A percentile compares a stretch with the other conserved stretches of the same genome.
Evolutionary conservation across 2,797 vertebrate species (phyloP).

Genomic region (Schizopygopsis malacanthus): DNA sequence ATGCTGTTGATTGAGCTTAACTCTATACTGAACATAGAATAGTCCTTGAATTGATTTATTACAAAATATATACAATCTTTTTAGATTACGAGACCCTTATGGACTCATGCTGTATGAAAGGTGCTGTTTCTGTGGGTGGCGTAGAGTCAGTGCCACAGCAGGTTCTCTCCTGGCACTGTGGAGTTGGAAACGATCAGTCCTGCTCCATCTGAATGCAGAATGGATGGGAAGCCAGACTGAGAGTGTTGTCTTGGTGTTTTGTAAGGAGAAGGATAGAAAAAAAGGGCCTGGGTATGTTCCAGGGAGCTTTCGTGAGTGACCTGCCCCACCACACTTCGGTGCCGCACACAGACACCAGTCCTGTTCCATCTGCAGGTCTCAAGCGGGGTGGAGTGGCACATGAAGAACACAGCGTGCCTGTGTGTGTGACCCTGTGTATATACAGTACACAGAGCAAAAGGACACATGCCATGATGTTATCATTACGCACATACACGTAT

Average conservation of each 20-base stretch:
- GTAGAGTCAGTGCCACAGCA: slow-evolving; percentile 24
- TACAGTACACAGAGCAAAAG: not conserved
- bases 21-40: not conserved
- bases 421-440: slow-evolving; percentile 32
- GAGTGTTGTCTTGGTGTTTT: slow-evolving; percentile 71
- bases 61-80: not conserved
- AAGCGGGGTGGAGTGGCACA: slow-evolving; percentile 74
- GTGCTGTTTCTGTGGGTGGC: slow-evolving; percentile 58
- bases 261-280: slow-evolving; percentile 77
- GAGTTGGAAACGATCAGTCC: slow-evolving; percentile 49
- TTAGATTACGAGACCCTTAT: not conserved
- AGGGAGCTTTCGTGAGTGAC: slow-evolving; percentile 77
- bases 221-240: slow-evolving; percentile 59
- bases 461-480: not conserved
- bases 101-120: slow-evolving; percentile 58
- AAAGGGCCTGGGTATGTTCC: slow-evolving; percentile 79
- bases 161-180: slow-evolving; percentile 54
- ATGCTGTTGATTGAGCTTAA: not conserved
- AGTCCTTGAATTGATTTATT: not conserved
- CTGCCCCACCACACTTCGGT: slow-evolving; percentile 54
- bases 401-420: slow-evolving; percentile 70
- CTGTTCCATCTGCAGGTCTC: slow-evolving; percentile 62
- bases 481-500: not conserved
- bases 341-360: slow-evolving; percentile 30
- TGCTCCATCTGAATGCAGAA: slow-evolving; percentile 51